Evolutionary conservation across 2,888 invertebrate genomes (phyloP).

Genomic region (Hoplodrina ambigua): DNA sequence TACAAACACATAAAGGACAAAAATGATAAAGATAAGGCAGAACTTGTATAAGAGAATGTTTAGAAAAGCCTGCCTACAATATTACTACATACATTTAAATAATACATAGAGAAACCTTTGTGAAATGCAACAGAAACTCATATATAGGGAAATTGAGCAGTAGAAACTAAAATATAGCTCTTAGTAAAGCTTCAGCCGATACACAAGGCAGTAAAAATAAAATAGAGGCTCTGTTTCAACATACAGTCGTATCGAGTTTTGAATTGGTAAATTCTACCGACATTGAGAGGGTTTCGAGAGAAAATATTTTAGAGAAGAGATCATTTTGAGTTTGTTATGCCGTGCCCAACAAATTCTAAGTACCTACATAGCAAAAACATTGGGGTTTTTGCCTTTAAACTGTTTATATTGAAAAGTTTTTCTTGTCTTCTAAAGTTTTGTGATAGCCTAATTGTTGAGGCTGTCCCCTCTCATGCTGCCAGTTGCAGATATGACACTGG

Average conservation of each 20-base stretch:
- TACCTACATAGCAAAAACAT: constrained; percentile 4
- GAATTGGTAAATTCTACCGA: constrained; percentile 53
- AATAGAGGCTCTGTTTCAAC: constrained; percentile 53
- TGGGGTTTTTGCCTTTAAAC: constrained; percentile 4
- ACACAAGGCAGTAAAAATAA: constrained; percentile 55
- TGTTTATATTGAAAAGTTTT: constrained; percentile 2
- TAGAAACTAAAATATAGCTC: constrained; percentile 73
- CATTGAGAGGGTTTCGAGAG: constrained; percentile 23
- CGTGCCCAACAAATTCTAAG: constrained; percentile 31
- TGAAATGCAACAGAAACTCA: constrained; percentile 66
- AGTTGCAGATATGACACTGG: too few species aligned
- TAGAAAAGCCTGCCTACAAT: constrained; percentile 46
- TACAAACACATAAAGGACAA: constrained; percentile 5
- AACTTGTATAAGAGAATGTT: constrained; percentile 37
- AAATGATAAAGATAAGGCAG: constrained; percentile 26
- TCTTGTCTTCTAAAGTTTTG: neutral
- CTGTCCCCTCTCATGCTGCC: too few species aligned
- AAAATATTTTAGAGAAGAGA: constrained; percentile 39
- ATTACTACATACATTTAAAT: constrained; percentile 56
- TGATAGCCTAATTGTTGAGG: too few species aligned
- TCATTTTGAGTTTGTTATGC: constrained; percentile 24
- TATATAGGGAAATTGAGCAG: constrained; percentile 78
- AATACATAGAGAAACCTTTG: constrained; percentile 56
- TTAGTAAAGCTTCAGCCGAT: constrained; percentile 55
- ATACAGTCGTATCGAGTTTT: constrained; percentile 49